phyloP scores from a whole-genome alignment of 37 sponge, comb jelly and placozoan genomes.

The Chondrosia reniformis region DNA sequence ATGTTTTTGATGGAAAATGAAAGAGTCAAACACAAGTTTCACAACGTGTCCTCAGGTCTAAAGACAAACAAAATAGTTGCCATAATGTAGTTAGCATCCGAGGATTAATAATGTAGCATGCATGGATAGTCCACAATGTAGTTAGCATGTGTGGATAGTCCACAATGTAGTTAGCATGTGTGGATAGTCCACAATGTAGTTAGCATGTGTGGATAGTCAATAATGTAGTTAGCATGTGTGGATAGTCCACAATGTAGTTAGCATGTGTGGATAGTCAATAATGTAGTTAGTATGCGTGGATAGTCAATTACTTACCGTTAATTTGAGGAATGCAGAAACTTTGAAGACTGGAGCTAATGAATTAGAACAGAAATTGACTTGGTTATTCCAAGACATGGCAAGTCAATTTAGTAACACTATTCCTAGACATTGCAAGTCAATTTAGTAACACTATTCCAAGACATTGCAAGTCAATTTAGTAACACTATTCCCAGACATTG shows the following conservation, averaged over 20 bases:
- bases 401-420: no score
- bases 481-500: no score
- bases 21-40: constrained; percentile 14
- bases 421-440: no score
- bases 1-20: not conserved
- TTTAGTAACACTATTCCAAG: no score
- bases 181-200: no score
- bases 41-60: not conserved
- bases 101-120: not conserved
- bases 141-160: no score
- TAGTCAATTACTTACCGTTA: not conserved
- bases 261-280: not conserved
- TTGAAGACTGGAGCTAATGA: not conserved
- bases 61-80: not conserved
- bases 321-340: not conserved
- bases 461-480: no score
- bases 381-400: not conserved
- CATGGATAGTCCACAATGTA: no score
- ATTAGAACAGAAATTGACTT: not conserved
- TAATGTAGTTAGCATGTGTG: not conserved
- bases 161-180: no score
- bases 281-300: not conserved
- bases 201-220: not conserved
- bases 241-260: not conserved
- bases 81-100: not conserved